Evolutionary conservation across 2,797 vertebrate genomes (phyloP).

Genomic region (Babyrousa celebensis): DNA sequence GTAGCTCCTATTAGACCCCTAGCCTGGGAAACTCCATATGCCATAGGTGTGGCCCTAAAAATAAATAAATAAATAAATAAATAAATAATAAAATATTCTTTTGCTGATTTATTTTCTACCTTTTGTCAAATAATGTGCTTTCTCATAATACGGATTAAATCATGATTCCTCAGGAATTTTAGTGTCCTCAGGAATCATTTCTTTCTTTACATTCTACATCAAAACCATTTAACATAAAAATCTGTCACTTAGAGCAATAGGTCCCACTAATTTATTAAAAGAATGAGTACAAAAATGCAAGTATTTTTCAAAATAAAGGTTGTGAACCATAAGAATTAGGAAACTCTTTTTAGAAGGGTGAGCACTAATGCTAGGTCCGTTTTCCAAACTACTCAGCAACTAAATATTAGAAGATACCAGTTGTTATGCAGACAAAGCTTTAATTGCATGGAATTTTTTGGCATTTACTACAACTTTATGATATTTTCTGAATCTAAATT

Average conservation of each 20-base stretch:
- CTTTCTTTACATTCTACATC: slow-evolving; percentile 21
- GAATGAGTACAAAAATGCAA: not conserved
- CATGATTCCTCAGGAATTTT: not conserved
- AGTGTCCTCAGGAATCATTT: slow-evolving; percentile 8
- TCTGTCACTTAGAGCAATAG: slow-evolving; percentile 19
- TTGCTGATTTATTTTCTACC: slow-evolving; percentile 45
- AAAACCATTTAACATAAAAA: slow-evolving; percentile 55
- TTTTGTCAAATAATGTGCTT: slow-evolving; percentile 38
- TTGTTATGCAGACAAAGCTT: not conserved
- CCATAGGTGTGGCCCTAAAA: too few species aligned
- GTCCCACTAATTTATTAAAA: slow-evolving; percentile 39
- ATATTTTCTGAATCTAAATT: slow-evolving; percentile 31
- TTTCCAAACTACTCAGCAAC: not conserved
- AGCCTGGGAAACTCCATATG: too few species aligned
- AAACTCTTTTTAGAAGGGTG: not conserved
- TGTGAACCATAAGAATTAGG: not conserved
- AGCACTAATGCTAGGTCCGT: not conserved
- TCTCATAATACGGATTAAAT: not conserved
- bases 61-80: too few species aligned
- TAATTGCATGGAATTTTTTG: slow-evolving; percentile 21
- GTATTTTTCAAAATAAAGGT: not conserved
- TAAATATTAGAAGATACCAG: not conserved
- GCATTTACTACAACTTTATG: slow-evolving; percentile 20
- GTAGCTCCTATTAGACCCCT: too few species aligned
- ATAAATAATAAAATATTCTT: slow-evolving; percentile 6